Percentiles rank a stretch among this genome's conserved stretches.
These are phyloP conservation scores for Mus spicilegus DNA, from an alignment of 2,113 vertebrate species.

Conservation along the genomic window DNA sequence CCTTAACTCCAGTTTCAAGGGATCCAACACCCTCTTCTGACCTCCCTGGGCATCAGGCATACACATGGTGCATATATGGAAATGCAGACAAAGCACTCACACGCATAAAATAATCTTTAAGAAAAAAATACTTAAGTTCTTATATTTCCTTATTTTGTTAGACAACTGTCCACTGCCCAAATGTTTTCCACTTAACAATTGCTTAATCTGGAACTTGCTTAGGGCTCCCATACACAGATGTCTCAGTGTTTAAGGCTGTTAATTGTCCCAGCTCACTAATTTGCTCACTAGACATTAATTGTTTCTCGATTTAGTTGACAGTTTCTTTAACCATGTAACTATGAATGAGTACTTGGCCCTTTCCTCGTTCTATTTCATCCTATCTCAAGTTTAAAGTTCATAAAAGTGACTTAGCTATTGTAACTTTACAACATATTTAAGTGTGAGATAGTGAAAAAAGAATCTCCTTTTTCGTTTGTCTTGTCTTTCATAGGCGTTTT, in stretches of 20 bases:
- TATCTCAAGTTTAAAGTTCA: conserved; percentile 15
- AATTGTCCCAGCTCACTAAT: neutral
- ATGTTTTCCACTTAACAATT: neutral
- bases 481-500: neutral
- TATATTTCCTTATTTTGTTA: conserved; percentile 28
- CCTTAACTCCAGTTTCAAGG: neutral
- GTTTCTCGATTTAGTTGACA: conserved; percentile 17
- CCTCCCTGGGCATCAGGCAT: neutral
- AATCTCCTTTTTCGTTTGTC: neutral
- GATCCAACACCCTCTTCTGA: neutral
- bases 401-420: conserved; percentile 19
- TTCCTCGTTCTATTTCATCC: neutral
- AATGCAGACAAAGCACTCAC: neutral
- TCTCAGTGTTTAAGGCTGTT: neutral
- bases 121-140: neutral
- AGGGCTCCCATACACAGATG: neutral
- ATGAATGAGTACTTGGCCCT: neutral
- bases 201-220: neutral
- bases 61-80: neutral
- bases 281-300: neutral
- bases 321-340: neutral
- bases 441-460: neutral
- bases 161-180: neutral
- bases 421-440: conserved; percentile 35
- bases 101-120: neutral